Evolutionary conservation across 2,113 vertebrate species (phyloP).

Genomic region (Varanus komodoensis): DNA sequence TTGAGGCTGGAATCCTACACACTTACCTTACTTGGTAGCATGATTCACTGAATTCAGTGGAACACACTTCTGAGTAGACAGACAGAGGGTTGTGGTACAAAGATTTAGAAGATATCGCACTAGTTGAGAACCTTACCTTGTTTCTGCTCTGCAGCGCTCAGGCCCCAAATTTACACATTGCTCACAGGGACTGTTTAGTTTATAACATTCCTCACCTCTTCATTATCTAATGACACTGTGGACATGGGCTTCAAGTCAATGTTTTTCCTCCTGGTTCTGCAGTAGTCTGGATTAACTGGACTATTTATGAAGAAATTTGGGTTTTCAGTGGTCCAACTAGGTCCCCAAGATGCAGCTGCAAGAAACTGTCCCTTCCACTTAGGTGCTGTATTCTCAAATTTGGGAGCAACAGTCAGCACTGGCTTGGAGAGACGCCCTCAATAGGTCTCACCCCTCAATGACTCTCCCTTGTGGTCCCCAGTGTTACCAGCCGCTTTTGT

Average conservation of each 20-base stretch:
- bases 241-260: background rate
- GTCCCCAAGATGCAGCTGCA: background rate
- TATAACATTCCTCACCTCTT: background rate
- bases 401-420: too few species aligned
- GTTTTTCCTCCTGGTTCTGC: background rate
- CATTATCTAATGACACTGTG: background rate
- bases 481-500: too few species aligned
- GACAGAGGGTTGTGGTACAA: too few species aligned
- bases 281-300: background rate
- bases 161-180: background rate
- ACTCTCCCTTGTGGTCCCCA: too few species aligned
- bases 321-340: background rate
- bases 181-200: background rate
- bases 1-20: background rate
- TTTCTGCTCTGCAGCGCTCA: background rate
- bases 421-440: too few species aligned
- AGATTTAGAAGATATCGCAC: background rate
- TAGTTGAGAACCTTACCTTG: background rate
- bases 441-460: too few species aligned
- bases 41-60: background rate
- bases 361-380: background rate
- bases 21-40: background rate
- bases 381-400: background rate
- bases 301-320: background rate
- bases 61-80: too few species aligned